Evolutionary conservation across 2,888 invertebrate genomes (phyloP).

Genomic region (Nephrotoma appendiculata): DNA sequence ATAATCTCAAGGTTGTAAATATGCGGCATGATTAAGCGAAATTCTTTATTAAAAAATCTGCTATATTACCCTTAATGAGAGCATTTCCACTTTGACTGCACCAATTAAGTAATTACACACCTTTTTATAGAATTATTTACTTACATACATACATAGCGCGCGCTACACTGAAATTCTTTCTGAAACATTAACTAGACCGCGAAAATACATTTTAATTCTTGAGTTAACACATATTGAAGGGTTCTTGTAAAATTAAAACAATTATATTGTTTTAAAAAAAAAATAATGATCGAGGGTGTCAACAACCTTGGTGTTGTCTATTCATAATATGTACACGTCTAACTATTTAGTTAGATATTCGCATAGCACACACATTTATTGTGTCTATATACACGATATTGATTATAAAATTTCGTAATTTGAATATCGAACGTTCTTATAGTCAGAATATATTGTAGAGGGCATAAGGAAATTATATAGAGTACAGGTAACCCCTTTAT

Average conservation of each 20-base stretch:
- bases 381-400: background rate
- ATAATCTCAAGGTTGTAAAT: background rate
- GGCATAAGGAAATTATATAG: background rate
- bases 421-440: background rate
- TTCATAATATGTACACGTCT: background rate
- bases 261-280: background rate
- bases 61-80: background rate
- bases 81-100: background rate
- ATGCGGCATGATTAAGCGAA: background rate
- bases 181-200: background rate
- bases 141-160: background rate
- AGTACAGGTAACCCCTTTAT: background rate
- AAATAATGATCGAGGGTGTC: background rate
- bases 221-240: background rate
- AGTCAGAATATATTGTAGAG: background rate
- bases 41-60: background rate
- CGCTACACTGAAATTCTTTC: background rate
- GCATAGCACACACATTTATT: background rate
- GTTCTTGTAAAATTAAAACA: background rate
- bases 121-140: background rate
- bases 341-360: background rate
- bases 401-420: background rate
- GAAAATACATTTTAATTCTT: background rate
- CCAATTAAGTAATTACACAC: background rate
- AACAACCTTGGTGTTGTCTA: background rate